These are phyloP conservation scores for Chouioia cunea DNA, from an alignment of 2,888 invertebrate genomes.

Conservation along the genomic window DNA sequence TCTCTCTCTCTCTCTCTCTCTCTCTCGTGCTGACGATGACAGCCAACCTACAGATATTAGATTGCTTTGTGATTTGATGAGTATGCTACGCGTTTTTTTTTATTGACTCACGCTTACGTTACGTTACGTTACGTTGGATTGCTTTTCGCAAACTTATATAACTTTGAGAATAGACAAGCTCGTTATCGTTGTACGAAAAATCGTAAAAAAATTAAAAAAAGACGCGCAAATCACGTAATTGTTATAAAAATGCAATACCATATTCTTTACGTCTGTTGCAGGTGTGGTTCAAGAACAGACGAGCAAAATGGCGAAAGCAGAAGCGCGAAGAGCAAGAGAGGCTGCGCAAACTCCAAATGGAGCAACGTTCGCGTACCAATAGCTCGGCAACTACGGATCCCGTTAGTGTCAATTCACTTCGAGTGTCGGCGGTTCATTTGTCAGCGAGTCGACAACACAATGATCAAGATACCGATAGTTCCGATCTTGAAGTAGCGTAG, in stretches of 20 bases:
- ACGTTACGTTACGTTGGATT: too few species aligned
- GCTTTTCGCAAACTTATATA: too few species aligned
- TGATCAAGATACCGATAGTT: constrained; percentile 74
- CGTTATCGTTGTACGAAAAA: too few species aligned
- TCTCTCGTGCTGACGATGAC: too few species aligned
- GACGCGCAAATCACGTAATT: too few species aligned
- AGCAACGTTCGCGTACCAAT: constrained; percentile 70
- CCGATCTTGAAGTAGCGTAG: constrained; percentile 86
- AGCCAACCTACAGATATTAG: too few species aligned
- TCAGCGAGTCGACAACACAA: constrained; percentile 37
- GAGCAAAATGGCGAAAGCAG: constrained; percentile 97
- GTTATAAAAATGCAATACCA: neutral
- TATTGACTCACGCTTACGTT: too few species aligned
- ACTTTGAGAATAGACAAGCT: too few species aligned
- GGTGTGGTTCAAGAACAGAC: constrained; percentile 97
- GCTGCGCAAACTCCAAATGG: constrained; percentile 85
- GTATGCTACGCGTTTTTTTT: too few species aligned
- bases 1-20: too few species aligned
- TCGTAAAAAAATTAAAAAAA: too few species aligned
- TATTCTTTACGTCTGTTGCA: constrained; percentile 67
- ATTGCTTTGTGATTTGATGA: too few species aligned
- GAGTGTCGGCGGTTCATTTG: constrained; percentile 18
- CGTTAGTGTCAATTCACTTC: constrained; percentile 49
- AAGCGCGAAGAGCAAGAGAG: constrained; percentile 90
- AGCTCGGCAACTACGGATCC: neutral